A percentile compares a stretch with the other conserved stretches of the same genome.
These are phyloP conservation scores for Pelagia noctiluca DNA, from an alignment of 30 jellyfish, hydroid and myxozoan species.

Conservation along the genomic window DNA sequence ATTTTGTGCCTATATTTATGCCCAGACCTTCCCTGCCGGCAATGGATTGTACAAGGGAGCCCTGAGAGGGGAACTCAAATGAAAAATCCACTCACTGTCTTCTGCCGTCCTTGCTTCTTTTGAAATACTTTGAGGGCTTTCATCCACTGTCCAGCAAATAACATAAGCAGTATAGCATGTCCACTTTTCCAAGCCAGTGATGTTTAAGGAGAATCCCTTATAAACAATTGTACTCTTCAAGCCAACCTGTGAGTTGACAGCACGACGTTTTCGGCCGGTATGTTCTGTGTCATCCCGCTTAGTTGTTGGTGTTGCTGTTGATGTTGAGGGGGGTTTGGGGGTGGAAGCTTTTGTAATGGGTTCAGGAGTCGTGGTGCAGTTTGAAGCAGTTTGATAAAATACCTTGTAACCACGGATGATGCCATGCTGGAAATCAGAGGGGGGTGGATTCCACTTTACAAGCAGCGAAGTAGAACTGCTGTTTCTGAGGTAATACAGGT, in stretches of 20 bases:
- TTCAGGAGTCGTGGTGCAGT: not conserved
- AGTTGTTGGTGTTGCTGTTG: not conserved
- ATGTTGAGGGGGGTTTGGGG: not conserved
- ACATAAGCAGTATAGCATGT: slow-evolving; percentile 45
- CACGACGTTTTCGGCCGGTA: not conserved
- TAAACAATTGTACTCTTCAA: not conserved
- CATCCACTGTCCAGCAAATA: slow-evolving; percentile 53
- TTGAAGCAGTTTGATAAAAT: not conserved
- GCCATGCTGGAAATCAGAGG: slow-evolving; percentile 30
- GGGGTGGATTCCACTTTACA: slow-evolving; percentile 46
- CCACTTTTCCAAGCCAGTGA: slow-evolving; percentile 25
- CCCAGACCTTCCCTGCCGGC: no score
- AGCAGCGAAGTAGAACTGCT: slow-evolving; percentile 36
- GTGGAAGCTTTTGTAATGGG: slow-evolving; percentile 16
- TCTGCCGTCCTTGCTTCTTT: slow-evolving; percentile 5
- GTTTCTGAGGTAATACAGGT: not conserved
- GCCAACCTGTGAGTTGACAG: not conserved
- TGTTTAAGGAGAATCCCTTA: not conserved
- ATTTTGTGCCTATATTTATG: no score
- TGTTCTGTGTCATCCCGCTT: not conserved
- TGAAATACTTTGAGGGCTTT: not conserved
- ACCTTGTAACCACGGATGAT: not conserved
- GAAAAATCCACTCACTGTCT: slow-evolving; percentile 34
- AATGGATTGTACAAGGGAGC: not conserved
- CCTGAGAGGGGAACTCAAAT: not conserved